A percentile compares a stretch with the other conserved stretches of the same genome.
These are phyloP conservation scores for Heliconius eleuchia DNA, from an alignment of 1,140 invertebrate genomes.

Conservation along the genomic window DNA sequence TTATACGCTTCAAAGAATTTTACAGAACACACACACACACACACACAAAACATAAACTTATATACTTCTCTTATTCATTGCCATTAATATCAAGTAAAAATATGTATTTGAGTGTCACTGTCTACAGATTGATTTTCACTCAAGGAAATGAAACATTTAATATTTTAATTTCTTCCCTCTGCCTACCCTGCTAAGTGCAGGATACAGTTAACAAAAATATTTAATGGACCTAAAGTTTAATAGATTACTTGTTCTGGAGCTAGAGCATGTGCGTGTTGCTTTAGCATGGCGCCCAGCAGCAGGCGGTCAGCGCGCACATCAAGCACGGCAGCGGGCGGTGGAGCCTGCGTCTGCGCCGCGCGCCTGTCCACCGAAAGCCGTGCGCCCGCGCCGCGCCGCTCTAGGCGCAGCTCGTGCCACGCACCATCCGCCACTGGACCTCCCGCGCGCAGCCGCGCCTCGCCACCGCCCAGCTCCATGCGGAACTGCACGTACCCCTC, in stretches of 20 bases:
- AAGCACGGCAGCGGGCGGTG: conserved; percentile 91
- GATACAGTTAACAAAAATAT: neutral
- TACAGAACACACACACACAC: no score
- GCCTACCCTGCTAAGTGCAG: no score
- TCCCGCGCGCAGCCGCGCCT: conserved; percentile 90
- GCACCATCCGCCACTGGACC: conserved; percentile 91
- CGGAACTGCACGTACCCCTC: conserved; percentile 93
- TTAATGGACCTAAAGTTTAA: neutral
- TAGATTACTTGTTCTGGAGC: conserved; percentile 82
- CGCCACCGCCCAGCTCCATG: conserved; percentile 95
- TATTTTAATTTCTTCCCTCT: no score
- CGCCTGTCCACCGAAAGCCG: conserved; percentile 90
- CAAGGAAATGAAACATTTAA: no score
- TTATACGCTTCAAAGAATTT: no score
- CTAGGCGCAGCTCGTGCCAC: conserved; percentile 94
- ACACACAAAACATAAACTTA: no score
- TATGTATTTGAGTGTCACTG: no score
- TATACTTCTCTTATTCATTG: no score
- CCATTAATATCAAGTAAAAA: no score
- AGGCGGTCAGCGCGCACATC: conserved; percentile 93
- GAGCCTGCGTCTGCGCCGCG: conserved; percentile 89
- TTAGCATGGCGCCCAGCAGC: conserved; percentile 92
- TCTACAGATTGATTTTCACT: no score
- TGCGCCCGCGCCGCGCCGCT: conserved; percentile 90
- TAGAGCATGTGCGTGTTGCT: conserved; percentile 84